Base-by-base conservation (phyloP, 1,140 invertebrate species). In the Manduca sexta region DNA sequence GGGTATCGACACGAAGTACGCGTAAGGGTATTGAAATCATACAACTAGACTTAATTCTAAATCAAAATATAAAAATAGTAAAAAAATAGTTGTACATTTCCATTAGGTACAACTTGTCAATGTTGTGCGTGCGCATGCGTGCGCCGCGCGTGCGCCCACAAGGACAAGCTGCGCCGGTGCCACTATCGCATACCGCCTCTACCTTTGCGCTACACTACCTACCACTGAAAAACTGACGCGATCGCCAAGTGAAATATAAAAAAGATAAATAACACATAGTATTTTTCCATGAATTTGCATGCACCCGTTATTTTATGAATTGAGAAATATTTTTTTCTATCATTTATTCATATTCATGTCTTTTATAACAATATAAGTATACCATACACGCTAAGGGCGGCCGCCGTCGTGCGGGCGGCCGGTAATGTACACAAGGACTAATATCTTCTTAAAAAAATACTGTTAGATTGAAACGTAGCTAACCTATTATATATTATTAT, bases 401-500 rank as follows among this genome's bases (percentile, higher is more conserved):
- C 59, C 73, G 61, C 69, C 69, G 66, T 61, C 68, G 49, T 44
- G 67, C 72, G 65, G 61, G 64, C 68, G 69, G 52, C 75, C 75
- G 64, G 69, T 62, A 80, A 81, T 83, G 74, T 83, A 83, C 79
- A 80, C 76, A 58, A 83, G 75, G 81, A 78, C 81, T 84, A 84
- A 84, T 84, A 84, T 84, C 81, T 84, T 82, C 74, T 84, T 84
- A 84, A 84, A 84, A 84, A 84, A 84, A 84, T 84, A 84, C 81
- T 83, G 81, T 84, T 84, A 84, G 81, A 83, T 84, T 80, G 81
- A 84, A 84, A 84, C 75, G 74, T 82, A 83, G 79, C 78, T 82
- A 81, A 75, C 69, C 81, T 84, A 84, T 78, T 66, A 69, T 77
- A 77, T 78, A 72, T 74, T 74, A 69, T 72, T 81, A 81, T 79